Conservation (phyloP, 2,888 invertebrate genomes). For the Callinectes sapidus region DNA sequence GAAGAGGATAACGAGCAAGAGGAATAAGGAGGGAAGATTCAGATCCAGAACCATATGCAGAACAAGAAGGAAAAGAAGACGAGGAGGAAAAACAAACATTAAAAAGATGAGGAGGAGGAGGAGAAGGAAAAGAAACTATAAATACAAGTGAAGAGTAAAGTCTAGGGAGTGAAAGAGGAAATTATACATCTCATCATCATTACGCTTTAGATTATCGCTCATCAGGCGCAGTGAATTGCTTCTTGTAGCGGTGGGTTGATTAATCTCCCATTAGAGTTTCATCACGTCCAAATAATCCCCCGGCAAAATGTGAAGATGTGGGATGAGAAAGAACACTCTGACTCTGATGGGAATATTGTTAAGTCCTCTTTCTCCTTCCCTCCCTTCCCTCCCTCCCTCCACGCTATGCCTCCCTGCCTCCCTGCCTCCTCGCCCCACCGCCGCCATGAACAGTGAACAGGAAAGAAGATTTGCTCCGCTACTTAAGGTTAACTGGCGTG, state of each 20-base stretch:
- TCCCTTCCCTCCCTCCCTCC: neutral
- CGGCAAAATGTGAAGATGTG: neutral
- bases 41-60: neutral
- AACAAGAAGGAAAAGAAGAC: neutral
- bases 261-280: neutral
- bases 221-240: neutral
- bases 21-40: too few species aligned
- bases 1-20: too few species aligned
- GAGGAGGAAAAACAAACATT: neutral
- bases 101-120: neutral
- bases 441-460: neutral
- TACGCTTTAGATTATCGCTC: neutral
- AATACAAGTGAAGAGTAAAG: neutral
- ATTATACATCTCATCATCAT: slow-evolving; percentile 14
- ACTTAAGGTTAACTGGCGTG: neutral
- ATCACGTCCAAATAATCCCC: neutral
- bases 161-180: neutral
- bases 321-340: neutral
- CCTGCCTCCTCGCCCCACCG: neutral
- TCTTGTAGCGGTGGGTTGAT: neutral
- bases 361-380: neutral
- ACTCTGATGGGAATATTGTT: neutral
- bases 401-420: neutral
- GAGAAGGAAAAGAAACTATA: neutral
- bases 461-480: neutral